Conservation (phyloP, 1,140 invertebrate species). For the Drosophila lacteicornis region DNA sequence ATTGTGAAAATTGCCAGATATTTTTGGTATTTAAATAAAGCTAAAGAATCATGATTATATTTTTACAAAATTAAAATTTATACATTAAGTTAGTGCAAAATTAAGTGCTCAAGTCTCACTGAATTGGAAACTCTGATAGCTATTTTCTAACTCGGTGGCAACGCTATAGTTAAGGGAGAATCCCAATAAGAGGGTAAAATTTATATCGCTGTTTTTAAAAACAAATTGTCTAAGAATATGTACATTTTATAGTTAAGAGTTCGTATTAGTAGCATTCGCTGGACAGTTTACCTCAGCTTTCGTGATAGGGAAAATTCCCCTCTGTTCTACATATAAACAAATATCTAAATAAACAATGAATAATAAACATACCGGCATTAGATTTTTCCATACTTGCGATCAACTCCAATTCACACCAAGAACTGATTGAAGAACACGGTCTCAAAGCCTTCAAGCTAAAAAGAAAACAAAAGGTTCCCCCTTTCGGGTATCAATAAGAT, state of each 20-base stretch:
- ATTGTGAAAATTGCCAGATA: background rate
- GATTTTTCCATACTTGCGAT: background rate
- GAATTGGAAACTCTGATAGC: no score
- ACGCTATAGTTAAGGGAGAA: background rate
- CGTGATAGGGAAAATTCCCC: no score
- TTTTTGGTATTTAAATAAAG: background rate
- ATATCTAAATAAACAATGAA: background rate
- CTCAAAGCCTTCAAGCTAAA: background rate
- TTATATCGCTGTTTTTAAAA: background rate
- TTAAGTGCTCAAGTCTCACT: background rate
- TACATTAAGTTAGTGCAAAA: background rate
- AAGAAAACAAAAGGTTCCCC: slow-evolving; percentile 7
- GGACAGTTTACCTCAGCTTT: no score
- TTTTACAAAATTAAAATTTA: background rate
- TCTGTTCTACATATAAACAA: background rate
- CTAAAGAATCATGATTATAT: background rate
- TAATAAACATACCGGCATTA: background rate
- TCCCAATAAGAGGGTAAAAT: background rate
- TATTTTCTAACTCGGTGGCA: background rate
- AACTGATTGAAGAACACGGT: background rate
- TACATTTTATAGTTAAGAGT: no score
- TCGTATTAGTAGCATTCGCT: no score
- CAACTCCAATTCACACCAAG: background rate
- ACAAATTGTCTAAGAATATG: background rate
- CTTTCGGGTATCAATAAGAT: background rate